Percentiles rank a stretch among this genome's conserved stretches.
Evolutionary conservation across 37 sponge, comb jelly and placozoan species (phyloP).

Genomic region (Cliona cf. orientalis): DNA sequence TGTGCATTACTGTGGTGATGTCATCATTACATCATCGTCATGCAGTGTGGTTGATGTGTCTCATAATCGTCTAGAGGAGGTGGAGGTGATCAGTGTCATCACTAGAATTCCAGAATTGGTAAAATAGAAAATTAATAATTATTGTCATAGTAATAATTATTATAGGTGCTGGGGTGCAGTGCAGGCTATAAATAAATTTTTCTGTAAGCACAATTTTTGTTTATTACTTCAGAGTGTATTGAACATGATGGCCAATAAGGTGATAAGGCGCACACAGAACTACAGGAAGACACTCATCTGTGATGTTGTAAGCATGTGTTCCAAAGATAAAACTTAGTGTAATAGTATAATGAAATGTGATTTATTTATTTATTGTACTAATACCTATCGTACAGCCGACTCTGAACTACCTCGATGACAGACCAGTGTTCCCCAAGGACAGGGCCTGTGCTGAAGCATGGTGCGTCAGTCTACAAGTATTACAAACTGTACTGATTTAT

Average conservation of each 20-base stretch:
- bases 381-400: slow-evolving; percentile 66
- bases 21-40: too few relatives aligned
- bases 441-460: slow-evolving; percentile 97
- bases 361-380: too few relatives aligned
- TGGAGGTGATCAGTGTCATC: slow-evolving; percentile 71
- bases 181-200: too few relatives aligned
- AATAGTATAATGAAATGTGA: too few relatives aligned
- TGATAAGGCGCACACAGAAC: slow-evolving; percentile 81
- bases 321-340: too few relatives aligned
- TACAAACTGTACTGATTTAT: too few relatives aligned
- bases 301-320: slow-evolving; percentile 63
- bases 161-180: too few relatives aligned
- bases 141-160: too few relatives aligned
- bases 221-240: slow-evolving; percentile 88
- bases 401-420: slow-evolving; percentile 93
- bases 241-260: slow-evolving; percentile 90
- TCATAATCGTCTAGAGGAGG: slow-evolving; percentile 90
- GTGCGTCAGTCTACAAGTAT: too few relatives aligned
- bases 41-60: slow-evolving; percentile 92
- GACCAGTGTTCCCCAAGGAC: slow-evolving; percentile 96
- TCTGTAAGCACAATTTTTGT: too few relatives aligned
- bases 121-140: too few relatives aligned
- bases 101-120: slow-evolving; percentile 84
- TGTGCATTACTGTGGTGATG: not conserved
- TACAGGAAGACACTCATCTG: slow-evolving; percentile 89